A percentile compares a stretch with the other conserved stretches of the same genome.
phyloP scores from a whole-genome alignment of 2,888 invertebrate species.

The Tipula helvola region DNA sequence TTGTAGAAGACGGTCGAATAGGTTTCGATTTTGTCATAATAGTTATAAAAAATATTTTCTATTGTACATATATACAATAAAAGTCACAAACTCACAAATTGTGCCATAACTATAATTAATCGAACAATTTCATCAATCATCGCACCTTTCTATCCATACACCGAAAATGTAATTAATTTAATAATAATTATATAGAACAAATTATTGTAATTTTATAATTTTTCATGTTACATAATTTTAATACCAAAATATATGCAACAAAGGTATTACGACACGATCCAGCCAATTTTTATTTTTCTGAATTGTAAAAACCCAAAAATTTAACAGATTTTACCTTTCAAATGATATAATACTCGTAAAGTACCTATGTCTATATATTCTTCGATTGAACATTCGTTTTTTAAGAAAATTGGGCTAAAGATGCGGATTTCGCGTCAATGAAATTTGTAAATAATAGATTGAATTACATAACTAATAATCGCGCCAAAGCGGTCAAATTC shows the following conservation, averaged over 20 bases:
- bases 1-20: too few relatives aligned
- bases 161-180: not conserved
- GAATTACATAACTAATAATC: not conserved
- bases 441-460: not conserved
- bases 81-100: not conserved
- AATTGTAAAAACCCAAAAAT: not conserved
- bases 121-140: not conserved
- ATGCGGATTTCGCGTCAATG: not conserved
- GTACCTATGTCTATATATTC: not conserved
- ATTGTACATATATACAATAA: not conserved
- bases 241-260: not conserved
- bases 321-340: not conserved
- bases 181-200: not conserved
- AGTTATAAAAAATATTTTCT: not conserved
- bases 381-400: not conserved
- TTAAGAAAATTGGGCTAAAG: not conserved
- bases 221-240: not conserved
- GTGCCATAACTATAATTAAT: not conserved
- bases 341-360: not conserved
- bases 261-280: not conserved
- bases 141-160: not conserved
- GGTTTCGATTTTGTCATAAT: not conserved
- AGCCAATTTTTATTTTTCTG: not conserved
- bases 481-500: not conserved
- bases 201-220: not conserved